A percentile compares a stretch with the other conserved stretches of the same genome.
Conservation (phyloP, 1,140 invertebrate genomes). For the Zaprionus tsacasi region DNA sequence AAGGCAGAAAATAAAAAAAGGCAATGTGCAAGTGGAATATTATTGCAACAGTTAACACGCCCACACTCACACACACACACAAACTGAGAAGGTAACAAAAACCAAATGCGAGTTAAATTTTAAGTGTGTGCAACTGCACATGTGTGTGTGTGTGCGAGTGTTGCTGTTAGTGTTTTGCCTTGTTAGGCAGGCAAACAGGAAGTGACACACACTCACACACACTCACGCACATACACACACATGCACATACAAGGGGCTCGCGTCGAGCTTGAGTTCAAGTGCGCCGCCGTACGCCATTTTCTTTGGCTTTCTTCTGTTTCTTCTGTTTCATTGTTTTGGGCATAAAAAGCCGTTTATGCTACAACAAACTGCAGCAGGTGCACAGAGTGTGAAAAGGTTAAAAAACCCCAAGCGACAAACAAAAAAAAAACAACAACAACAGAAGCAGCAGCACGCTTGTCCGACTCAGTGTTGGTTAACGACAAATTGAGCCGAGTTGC, state of each 20-base stretch:
- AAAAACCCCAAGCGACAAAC: constrained; percentile 7
- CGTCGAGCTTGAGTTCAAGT: constrained; percentile 49
- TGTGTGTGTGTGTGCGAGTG: constrained; percentile 10
- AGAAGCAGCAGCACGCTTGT: background rate
- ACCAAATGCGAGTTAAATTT: constrained; percentile 65
- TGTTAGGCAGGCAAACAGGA: constrained; percentile 67
- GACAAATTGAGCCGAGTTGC: constrained; percentile 17
- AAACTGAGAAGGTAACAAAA: constrained; percentile 44
- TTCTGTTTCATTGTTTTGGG: constrained; percentile 32
- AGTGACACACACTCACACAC: constrained; percentile 40
- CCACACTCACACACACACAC: constrained; percentile 23
- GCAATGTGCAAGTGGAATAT: constrained; percentile 45
- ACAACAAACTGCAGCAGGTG: constrained; percentile 17
- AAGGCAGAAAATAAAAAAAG: background rate
- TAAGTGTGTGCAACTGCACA: constrained; percentile 48
- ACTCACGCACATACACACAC: constrained; percentile 11
- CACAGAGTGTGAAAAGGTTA: constrained; percentile 27
- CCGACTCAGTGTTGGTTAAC: constrained; percentile 33
- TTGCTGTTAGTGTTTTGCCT: constrained; percentile 35
- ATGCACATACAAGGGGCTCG: constrained; percentile 1
- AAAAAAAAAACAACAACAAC: too few species aligned
- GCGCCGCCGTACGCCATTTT: constrained; percentile 43
- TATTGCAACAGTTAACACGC: constrained; percentile 68
- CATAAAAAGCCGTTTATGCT: constrained; percentile 41
- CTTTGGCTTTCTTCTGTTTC: too few species aligned